Evolutionary conservation across 1,140 invertebrate species (phyloP), one percentile per base, ranked within the genome.

Genomic region (Papilio machaon): DNA sequence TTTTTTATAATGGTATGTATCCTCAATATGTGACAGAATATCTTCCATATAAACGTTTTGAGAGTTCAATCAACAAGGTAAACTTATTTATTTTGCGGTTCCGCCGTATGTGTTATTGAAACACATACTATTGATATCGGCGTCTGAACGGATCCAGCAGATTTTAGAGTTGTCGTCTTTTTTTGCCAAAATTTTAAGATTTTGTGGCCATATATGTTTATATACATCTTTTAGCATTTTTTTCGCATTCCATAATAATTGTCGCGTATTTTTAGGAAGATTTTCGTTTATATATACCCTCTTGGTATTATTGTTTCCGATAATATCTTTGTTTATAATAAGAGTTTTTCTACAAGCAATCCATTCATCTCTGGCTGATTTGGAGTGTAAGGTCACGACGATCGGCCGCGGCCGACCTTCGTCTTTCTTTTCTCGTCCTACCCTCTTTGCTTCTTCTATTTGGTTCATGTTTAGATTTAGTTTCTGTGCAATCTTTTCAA

Each of bases 351-450:
- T 76, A 15, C 23, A 49, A 11, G 19, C 58, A 49, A 81, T 19
- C 80, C 74, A 81, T 13, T 70, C 17, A 17, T 81, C 49, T 77
- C 46, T 70, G 9, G 43, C 74, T 77, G 64, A 60, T 9, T 67
- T 76, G 11, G 80, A 70, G 58, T 30, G 38, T n/a, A 82, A 30
- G 8, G 67, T 82, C 4, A 84, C 79, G 1, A 82, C 8, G 6
- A 84, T 58, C 43, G 76, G 73, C 17, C 58, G 54, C 10, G 83
- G 79, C 23, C 38, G 49, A 30, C 54, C 60, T 1, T 79, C 79
- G 10, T 49, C 67, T 11, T 52, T 35, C 52, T 82, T 84, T 80
- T 73, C 47, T 78, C 30, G 67, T 11, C 83, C 83, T 82, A 84
- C 81, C 83, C 79, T 82, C 46, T 70, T 64, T 7, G 35, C 81